Conservation (phyloP, 2,888 invertebrate genomes). For the Eupeodes luniger region DNA sequence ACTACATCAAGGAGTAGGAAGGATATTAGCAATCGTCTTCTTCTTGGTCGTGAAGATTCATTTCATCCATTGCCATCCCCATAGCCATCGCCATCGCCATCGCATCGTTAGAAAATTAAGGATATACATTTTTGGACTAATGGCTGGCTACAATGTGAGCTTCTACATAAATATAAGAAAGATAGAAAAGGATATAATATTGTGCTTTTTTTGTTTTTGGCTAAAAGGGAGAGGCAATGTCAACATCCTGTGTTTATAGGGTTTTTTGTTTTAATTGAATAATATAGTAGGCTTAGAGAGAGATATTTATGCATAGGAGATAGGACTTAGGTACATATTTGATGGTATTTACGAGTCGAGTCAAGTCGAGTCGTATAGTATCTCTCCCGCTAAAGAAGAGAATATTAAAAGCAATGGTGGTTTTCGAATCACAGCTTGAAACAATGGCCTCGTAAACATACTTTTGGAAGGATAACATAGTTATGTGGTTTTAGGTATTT, state of each 20-base stretch:
- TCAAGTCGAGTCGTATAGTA: not conserved
- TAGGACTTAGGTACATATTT: not conserved
- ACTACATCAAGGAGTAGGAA: not conserved
- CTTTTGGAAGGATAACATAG: not conserved
- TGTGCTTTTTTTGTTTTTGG: not conserved
- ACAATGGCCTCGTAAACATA: constrained; percentile 8
- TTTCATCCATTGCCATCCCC: too few species aligned
- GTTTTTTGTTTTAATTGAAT: constrained; percentile 36
- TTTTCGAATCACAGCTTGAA: constrained; percentile 7
- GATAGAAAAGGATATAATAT: not conserved
- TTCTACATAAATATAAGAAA: not conserved
- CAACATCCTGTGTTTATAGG: constrained; percentile 18
- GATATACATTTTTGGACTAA: constrained; percentile 22
- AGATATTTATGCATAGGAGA: too few species aligned
- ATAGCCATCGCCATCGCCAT: not conserved
- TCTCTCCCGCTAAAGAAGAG: not conserved
- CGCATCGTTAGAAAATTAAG: not conserved
- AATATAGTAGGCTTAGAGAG: constrained; percentile 16
- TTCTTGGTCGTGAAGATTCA: not conserved
- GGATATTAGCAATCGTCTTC: constrained; percentile 10
- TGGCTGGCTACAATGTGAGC: not conserved
- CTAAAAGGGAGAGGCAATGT: not conserved
- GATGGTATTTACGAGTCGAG: too few species aligned
- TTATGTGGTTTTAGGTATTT: not conserved
- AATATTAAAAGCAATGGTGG: not conserved